Conservation (phyloP, 2,797 vertebrate genomes). For the Eulemur albifrons region DNA sequence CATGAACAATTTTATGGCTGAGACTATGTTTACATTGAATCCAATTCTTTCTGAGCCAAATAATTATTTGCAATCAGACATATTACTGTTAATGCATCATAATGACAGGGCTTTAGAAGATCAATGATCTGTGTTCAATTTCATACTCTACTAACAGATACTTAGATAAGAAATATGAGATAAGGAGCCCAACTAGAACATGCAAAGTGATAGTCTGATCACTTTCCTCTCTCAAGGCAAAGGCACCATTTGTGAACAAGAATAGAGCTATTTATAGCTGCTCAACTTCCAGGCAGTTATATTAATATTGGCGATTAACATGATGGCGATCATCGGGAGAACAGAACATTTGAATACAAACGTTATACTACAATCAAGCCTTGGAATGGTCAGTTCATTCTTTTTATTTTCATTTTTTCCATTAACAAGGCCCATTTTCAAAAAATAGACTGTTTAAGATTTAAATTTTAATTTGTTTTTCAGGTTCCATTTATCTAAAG, state of each 20-base stretch:
- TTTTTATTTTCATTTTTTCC: neutral
- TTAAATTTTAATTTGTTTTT: slow-evolving; percentile 45
- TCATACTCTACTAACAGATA: slow-evolving; percentile 67
- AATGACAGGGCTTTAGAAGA: slow-evolving; percentile 64
- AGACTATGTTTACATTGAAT: slow-evolving; percentile 32
- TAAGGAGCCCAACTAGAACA: neutral
- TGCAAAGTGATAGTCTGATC: slow-evolving; percentile 48
- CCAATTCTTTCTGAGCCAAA: slow-evolving; percentile 28
- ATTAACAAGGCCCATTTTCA: slow-evolving; percentile 3
- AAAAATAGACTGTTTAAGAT: neutral
- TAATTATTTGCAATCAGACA: slow-evolving; percentile 64
- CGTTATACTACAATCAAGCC: neutral
- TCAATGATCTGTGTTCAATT: slow-evolving; percentile 64
- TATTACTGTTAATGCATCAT: neutral
- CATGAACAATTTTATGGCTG: slow-evolving; percentile 23
- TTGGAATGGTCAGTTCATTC: neutral
- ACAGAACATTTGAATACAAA: neutral
- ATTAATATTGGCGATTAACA: slow-evolving; percentile 55
- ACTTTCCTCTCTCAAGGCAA: slow-evolving; percentile 58
- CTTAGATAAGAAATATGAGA: slow-evolving; percentile 62
- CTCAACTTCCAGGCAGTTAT: slow-evolving; percentile 59
- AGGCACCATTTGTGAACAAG: slow-evolving; percentile 64
- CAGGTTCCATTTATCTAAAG: slow-evolving; percentile 4
- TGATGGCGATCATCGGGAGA: neutral
- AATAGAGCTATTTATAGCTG: slow-evolving; percentile 64